Evolutionary conservation across 2,113 vertebrate genomes (phyloP).

Genomic region (Aplodontia rufa): DNA sequence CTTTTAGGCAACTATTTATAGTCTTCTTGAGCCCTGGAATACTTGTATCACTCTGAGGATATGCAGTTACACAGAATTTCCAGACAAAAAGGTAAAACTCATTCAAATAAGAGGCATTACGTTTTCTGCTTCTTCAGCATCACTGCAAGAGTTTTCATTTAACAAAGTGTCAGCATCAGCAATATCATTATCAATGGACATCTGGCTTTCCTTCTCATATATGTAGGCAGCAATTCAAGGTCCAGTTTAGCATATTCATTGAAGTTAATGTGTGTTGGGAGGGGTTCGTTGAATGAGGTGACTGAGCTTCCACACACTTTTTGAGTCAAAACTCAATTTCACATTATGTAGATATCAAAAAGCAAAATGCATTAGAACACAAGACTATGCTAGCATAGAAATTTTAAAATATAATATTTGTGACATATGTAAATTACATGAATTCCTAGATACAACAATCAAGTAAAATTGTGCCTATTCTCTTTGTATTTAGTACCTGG

Average conservation of each 20-base stretch:
- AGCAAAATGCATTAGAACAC: not conserved
- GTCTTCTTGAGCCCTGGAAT: not conserved
- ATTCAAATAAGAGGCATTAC: conserved; percentile 64
- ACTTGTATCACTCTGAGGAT: conserved; percentile 48
- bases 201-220: conserved; percentile 56
- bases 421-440: conserved; percentile 53
- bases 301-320: not conserved
- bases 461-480: conserved; percentile 35
- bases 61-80: conserved; percentile 41
- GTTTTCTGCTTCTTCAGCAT: conserved; percentile 80
- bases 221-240: conserved; percentile 2
- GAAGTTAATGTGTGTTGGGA: conserved; percentile 34
- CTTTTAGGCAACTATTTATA: conserved; percentile 63
- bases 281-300: not conserved
- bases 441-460: conserved; percentile 41
- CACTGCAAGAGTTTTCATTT: conserved; percentile 57
- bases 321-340: not conserved
- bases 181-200: conserved; percentile 4
- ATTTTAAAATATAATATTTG: not conserved
- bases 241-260: not conserved
- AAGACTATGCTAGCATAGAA: not conserved
- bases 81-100: conserved; percentile 73
- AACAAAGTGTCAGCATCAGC: conserved; percentile 28
- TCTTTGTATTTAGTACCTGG: conserved; percentile 25
- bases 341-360: not conserved